phyloP scores from a whole-genome alignment of 2,888 invertebrate genomes.

The Parnassius apollo region DNA sequence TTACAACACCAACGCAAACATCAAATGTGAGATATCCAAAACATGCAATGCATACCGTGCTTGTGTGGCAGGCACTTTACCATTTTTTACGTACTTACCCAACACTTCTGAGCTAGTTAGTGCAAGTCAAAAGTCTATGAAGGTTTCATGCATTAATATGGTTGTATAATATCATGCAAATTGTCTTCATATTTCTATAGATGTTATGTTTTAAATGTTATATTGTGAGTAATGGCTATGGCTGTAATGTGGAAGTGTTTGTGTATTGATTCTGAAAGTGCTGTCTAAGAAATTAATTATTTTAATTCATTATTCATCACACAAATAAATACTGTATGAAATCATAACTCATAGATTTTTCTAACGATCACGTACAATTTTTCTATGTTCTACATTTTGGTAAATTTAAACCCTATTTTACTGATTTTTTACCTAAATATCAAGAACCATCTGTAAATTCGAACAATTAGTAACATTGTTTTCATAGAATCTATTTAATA shows the following conservation, averaged over 20 bases:
- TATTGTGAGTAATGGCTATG: constrained; percentile 42
- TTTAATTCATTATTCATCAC: constrained; percentile 35
- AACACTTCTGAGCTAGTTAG: constrained; percentile 22
- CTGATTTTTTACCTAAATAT: constrained; percentile 73
- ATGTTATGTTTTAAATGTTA: constrained; percentile 33
- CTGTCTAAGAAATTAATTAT: constrained; percentile 47
- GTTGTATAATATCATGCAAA: constrained; percentile 24
- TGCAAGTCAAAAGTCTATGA: constrained; percentile 14
- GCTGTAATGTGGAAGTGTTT: constrained; percentile 62
- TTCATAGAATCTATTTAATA: constrained; percentile 57
- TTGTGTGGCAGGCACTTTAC: constrained; percentile 42
- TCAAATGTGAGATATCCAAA: constrained; percentile 48
- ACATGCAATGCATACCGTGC: constrained; percentile 68
- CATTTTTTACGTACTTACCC: constrained; percentile 50
- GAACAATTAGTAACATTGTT: constrained; percentile 64
- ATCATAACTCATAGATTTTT: constrained; percentile 15
- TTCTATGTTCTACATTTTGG: constrained; percentile 27
- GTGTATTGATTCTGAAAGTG: constrained; percentile 62
- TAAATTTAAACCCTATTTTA: constrained; percentile 43
- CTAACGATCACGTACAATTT: constrained; percentile 16
- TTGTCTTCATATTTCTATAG: constrained; percentile 25
- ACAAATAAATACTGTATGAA: constrained; percentile 15
- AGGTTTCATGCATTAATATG: constrained; percentile 18
- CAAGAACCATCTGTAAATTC: constrained; percentile 78
- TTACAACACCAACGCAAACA: constrained; percentile 52